Base-by-base conservation (phyloP, 2,888 invertebrate genomes). In the Pogonocherus hispidulus region DNA sequence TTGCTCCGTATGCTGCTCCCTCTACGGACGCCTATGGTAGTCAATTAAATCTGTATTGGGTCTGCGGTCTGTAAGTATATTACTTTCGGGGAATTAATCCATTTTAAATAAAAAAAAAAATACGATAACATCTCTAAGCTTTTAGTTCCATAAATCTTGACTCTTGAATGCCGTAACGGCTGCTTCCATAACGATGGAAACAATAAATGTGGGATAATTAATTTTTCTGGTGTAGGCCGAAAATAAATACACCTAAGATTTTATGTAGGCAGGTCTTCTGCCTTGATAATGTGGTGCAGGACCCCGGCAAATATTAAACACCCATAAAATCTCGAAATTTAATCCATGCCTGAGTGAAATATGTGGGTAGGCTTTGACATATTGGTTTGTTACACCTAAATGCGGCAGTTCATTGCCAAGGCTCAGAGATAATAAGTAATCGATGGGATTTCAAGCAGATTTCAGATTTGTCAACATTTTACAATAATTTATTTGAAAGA, bases 271-370 rank as follows among this genome's bases (percentile, higher is more conserved):
- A n/a, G 41, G 16, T 37, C 9, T 37, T 37, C 37, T 37, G 37
- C 5, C n/a, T 14, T n/a, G n/a, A 41, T 41, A 41, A 41, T 41
- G n/a, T 14, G 6, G n/a, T 37, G 37, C 37, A 8, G 41, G 41
- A n/a, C 16, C 14, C 3, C 41, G 1, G 14, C 3, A 5, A 14
- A 41, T n/a, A n/a, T 41, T 41, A 52, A 52, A 52, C 23, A 52
- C 52, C 22, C 22, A 52, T 52, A 52, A 52, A 23, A 52, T n/a
- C n/a, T 23, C 52, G 16, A 52, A 52, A 52, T 52, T 22, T 52
- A 52, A 52, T 52, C 20, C 23, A 16, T 27, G 11, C n/a, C 41
- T 5, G n/a, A 41, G 41, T n/a, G 9, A 52, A 27, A 22, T 22
- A 22, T 8, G 52, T 52, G 14, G 52, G 52, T 22, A 11, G 23